Conservation (phyloP, 2,797 vertebrate species). For the Eupleurogrammus muticus region DNA sequence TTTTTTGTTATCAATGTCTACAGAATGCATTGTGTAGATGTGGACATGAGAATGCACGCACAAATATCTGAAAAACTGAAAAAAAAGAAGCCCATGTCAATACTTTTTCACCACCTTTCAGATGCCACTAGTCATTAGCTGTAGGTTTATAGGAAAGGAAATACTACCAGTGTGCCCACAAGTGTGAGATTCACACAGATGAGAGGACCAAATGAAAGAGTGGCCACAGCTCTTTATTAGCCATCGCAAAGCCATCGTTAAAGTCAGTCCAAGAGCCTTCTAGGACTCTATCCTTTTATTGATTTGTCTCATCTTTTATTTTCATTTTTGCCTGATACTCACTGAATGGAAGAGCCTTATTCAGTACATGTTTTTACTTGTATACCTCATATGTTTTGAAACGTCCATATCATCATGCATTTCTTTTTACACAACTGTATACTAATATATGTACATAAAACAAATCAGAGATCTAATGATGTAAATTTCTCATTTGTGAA, state of each 20-base stretch:
- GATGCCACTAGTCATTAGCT: slow-evolving; percentile 89
- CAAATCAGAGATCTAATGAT: slow-evolving; percentile 78
- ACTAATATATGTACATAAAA: slow-evolving; percentile 85
- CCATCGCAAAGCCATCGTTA: slow-evolving; percentile 87
- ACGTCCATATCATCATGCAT: slow-evolving; percentile 73
- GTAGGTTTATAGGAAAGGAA: slow-evolving; percentile 67
- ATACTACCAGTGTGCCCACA: slow-evolving; percentile 81
- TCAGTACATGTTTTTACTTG: slow-evolving; percentile 91
- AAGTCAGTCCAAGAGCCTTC: slow-evolving; percentile 80
- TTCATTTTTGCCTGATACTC: slow-evolving; percentile 84
- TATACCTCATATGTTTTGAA: slow-evolving; percentile 94
- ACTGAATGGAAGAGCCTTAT: slow-evolving; percentile 94
- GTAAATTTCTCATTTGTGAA: slow-evolving; percentile 82
- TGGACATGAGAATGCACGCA: slow-evolving; percentile 83
- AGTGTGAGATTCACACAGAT: slow-evolving; percentile 76
- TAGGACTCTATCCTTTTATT: slow-evolving; percentile 73
- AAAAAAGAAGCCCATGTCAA: slow-evolving; percentile 79
- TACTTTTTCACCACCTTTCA: slow-evolving; percentile 87
- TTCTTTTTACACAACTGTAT: slow-evolving; percentile 86
- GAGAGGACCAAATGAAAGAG: slow-evolving; percentile 81
- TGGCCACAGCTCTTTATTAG: slow-evolving; percentile 81
- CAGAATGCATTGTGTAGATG: slow-evolving; percentile 82
- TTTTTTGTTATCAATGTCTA: slow-evolving; percentile 77
- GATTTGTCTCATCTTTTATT: slow-evolving; percentile 82
- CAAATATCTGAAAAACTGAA: slow-evolving; percentile 66